Evolutionary conservation across 2,888 invertebrate genomes (phyloP), one percentile per base, ranked within the genome.

Genomic region (Pomacea canaliculata): DNA sequence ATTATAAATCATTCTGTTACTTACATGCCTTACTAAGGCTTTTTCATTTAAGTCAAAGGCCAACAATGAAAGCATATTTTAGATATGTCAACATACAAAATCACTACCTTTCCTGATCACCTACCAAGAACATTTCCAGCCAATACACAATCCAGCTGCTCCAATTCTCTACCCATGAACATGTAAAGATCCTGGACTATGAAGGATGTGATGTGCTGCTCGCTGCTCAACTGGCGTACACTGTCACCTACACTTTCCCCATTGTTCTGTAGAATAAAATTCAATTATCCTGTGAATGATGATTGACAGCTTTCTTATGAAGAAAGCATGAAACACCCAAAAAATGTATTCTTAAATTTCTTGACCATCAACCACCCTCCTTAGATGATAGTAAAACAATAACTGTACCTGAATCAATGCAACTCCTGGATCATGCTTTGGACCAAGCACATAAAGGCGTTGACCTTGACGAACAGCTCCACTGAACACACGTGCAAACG

Each of bases 401-500:
- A 56, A 56, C 51, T 56, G 37, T 78, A 85, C 85, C 80, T 84
- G 81, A 89, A 90, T 62, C 5, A 94, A 89, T 76, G 93, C 92
- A 81, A 92, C 92, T 48, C 88, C 92, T 0, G 97, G 97, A 91
- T 96, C 94, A 91, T 98, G 96, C 91, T 96, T 96, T 1, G 97
- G 96, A 19, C 96, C 94, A 48, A 98, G 91, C 27, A 96, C 95
- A 91, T 94, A 97, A 9, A 98, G 91, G 86, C 94, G 94, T 86
- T 94, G 94, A 12, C 96, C 97, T 84, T 92, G 93, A 82, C 90
- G 94, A 60, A 98, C 90, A 74, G 93, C 94, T 5, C 99, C 98
- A 90, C 97, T 97, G 90, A 96, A 98, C 60, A 99, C 93, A 87
- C 98, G 93, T 27, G 97, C 97, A 92, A 99, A 96, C 0, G 97